Percentiles rank a stretch among this genome's conserved stretches.
Conservation (phyloP, 37 sponge, comb jelly and placozoan species). For the Spongia lamella region DNA sequence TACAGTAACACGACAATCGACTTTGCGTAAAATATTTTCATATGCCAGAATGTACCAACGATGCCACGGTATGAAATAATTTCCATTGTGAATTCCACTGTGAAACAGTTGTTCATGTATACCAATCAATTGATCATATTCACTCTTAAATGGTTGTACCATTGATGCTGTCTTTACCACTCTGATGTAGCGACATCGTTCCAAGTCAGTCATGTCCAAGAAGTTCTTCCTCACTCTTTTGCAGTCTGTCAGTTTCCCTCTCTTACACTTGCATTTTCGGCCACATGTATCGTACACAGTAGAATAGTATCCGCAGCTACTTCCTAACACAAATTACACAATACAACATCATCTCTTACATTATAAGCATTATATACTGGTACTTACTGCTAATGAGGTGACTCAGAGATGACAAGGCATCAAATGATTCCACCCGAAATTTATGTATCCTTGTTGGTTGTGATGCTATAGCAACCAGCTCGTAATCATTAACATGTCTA, state of each 20-base stretch:
- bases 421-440: too few relatives aligned
- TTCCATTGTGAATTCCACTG: conserved; percentile 20
- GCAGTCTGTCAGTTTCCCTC: conserved; percentile 13
- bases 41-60: conserved; percentile 49
- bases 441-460: too few relatives aligned
- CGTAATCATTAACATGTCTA: too few relatives aligned
- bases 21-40: conserved; percentile 36
- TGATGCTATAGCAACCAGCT: too few relatives aligned
- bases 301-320: not conserved
- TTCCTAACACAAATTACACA: too few relatives aligned
- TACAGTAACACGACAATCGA: conserved; percentile 44
- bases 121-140: conserved; percentile 20
- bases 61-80: conserved; percentile 42
- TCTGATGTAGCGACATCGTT: conserved; percentile 19
- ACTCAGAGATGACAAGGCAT: too few relatives aligned
- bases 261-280: conserved; percentile 24
- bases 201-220: conserved; percentile 23
- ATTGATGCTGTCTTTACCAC: not conserved
- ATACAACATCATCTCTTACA: too few relatives aligned
- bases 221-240: conserved; percentile 42
- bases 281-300: conserved; percentile 34
- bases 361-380: too few relatives aligned
- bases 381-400: too few relatives aligned
- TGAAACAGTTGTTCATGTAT: conserved; percentile 6
- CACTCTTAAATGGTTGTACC: not conserved